Evolutionary conservation across 2,113 vertebrate genomes (phyloP), one percentile per base, ranked within the genome.

Genomic region (Malurus alboscapulatus): DNA sequence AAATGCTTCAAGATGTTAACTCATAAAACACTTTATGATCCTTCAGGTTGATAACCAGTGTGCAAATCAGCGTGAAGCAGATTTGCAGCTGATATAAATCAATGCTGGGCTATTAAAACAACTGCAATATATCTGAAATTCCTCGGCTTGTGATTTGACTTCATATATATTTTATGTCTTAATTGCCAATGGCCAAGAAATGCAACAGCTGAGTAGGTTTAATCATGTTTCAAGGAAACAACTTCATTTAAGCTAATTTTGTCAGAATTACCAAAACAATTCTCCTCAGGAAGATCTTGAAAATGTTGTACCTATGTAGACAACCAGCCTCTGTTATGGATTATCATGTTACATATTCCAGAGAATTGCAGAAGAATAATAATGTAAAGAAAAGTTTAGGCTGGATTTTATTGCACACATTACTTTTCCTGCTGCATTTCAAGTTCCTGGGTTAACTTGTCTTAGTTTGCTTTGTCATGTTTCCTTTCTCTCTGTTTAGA

Each of bases 161-260:
- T 94, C 15, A 5, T 69, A 29, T 58, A 61, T 85, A 62, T 85
- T 88, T 87, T 87, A 72, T 85, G 10, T 3, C 58, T 93, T 87
- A 93, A 76, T 91, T 90, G 38, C 16, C 25, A 72, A 19, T 54
- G 58, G n/a, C 42, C 63, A 88, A 87, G 45, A 91, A 88, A 48
- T 69, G 54, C 19, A 79, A 54, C 45, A 85, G 22, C 58, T 72
- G n/a, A 68, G 38, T 38, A 63, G 30, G 11, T 61, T 82, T 45
- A 81, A 88, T 57, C 8, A 17, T 71, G 30, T 79, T 94, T 96
- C 72, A 53, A 92, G 67, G 59, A 91, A 96, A 85, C 63, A 94
- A 58, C n/a, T 86, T 88, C 7, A 72, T 75, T 86, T 67, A 75
- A 69, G 17, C 20, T 79, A 76, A 84, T 93, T 95, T 90, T 6